Percentiles rank a stretch among this genome's conserved stretches.
These are phyloP conservation scores for Elaphurus davidianus DNA, from an alignment of 2,113 vertebrate genomes.

Conservation along the genomic window DNA sequence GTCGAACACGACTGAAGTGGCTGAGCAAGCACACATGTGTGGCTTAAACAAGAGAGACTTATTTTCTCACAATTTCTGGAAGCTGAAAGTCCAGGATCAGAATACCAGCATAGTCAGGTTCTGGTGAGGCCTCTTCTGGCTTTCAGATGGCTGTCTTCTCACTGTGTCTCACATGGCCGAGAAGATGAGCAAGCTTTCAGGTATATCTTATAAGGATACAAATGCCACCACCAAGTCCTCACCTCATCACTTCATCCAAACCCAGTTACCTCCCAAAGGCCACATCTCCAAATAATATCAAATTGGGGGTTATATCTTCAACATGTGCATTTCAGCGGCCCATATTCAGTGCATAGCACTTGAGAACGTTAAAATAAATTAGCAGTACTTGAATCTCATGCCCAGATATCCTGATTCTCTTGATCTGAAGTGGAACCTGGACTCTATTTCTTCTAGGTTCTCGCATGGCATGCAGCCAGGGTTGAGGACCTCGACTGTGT, in stretches of 20 bases:
- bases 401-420: background rate
- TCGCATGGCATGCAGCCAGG: background rate
- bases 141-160: background rate
- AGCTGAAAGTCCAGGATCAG: background rate
- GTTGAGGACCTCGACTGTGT: background rate
- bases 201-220: background rate
- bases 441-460: background rate
- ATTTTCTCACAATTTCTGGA: background rate
- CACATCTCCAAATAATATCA: background rate
- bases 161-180: background rate
- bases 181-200: background rate
- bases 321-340: background rate
- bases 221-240: background rate
- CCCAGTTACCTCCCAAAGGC: background rate
- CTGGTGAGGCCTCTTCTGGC: background rate
- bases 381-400: background rate
- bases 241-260: background rate
- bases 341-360: background rate
- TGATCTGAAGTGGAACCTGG: background rate
- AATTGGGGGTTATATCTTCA: background rate
- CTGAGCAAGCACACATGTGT: background rate
- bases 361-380: background rate
- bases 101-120: background rate
- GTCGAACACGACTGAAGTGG: rapidly evolving
- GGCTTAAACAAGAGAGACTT: background rate